Conservation (phyloP, 2,797 vertebrate genomes). For the Spinus pinus region DNA sequence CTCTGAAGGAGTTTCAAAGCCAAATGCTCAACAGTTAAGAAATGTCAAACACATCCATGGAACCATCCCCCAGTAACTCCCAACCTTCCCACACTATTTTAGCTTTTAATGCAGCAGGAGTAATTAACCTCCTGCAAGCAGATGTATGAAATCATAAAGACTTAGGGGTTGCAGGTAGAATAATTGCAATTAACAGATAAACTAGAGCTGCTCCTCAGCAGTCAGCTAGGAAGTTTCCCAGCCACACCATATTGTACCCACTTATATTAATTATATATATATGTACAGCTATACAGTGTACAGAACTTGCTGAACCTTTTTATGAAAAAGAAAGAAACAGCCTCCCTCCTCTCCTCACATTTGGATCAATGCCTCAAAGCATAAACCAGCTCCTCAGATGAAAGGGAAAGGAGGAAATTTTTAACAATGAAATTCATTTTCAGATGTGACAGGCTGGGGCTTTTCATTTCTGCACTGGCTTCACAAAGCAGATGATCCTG, state of each 20-base stretch:
- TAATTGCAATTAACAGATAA: not conserved
- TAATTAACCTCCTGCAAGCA: not conserved
- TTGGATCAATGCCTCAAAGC: not conserved
- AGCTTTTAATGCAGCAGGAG: not conserved
- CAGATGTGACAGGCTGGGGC: not conserved
- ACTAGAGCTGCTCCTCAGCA: not conserved
- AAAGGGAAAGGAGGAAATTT: constrained; percentile 8
- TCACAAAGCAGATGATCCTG: constrained; percentile 15
- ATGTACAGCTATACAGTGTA: not conserved
- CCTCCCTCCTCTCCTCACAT: not conserved
- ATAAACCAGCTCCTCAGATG: not conserved
- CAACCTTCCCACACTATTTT: not conserved
- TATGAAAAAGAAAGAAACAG: not conserved
- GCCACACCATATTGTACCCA: not conserved
- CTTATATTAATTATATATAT: not conserved
- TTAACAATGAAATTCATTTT: constrained; percentile 30
- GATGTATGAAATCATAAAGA: not conserved
- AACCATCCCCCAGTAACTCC: not conserved
- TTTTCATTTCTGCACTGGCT: constrained; percentile 3
- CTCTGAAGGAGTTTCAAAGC: not conserved
- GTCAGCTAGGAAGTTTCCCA: not conserved
- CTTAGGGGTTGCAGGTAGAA: not conserved
- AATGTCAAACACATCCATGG: not conserved
- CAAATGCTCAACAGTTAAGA: not conserved
- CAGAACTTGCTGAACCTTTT: not conserved